A percentile compares a stretch with the other conserved stretches of the same genome.
These are phyloP conservation scores for Caracal caracal DNA, from an alignment of 2,113 vertebrate species.

Conservation along the genomic window DNA sequence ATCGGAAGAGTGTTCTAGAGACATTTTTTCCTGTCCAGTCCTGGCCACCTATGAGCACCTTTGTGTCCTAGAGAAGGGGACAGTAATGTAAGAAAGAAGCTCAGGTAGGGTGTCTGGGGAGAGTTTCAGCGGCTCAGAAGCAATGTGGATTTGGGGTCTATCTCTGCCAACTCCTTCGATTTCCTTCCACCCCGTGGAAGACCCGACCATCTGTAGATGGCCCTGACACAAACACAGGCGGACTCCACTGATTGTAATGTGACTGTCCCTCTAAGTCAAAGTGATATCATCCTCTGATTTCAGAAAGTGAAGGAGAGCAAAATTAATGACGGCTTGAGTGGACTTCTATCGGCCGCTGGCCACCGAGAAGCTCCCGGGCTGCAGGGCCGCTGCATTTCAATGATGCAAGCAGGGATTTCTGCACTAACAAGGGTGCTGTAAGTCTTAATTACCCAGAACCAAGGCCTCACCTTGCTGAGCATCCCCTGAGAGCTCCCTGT, in stretches of 20 bases:
- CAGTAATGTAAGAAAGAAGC: background rate
- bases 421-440: constrained; percentile 8
- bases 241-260: constrained; percentile 27
- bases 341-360: background rate
- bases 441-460: constrained; percentile 75
- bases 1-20: background rate
- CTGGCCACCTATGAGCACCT: background rate
- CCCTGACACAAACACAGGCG: background rate
- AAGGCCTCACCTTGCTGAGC: constrained; percentile 36
- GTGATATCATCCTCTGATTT: constrained; percentile 68
- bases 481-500: constrained; percentile 33
- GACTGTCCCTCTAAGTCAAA: constrained; percentile 64
- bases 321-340: constrained; percentile 44
- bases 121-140: background rate
- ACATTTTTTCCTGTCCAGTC: background rate
- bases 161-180: background rate
- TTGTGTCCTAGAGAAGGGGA: background rate
- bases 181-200: background rate
- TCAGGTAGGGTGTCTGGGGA: background rate
- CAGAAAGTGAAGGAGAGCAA: constrained; percentile 33
- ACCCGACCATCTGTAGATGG: background rate
- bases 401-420: background rate
- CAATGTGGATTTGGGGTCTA: background rate
- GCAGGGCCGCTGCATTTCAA: background rate
- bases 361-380: background rate